Conservation (phyloP, 2,888 invertebrate species). For the Biston stratarius region DNA sequence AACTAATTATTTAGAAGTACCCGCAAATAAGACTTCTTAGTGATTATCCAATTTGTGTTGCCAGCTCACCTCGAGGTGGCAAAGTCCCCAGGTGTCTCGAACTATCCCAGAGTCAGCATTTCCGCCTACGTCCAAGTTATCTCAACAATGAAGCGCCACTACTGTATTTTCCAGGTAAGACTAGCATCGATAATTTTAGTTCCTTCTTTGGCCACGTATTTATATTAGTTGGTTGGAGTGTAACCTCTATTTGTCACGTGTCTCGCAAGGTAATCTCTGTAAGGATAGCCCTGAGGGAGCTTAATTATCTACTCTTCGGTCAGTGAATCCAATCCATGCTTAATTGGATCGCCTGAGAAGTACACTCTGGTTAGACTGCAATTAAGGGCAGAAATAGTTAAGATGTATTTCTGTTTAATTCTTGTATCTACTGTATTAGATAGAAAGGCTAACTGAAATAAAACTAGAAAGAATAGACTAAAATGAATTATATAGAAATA, state of each 20-base stretch:
- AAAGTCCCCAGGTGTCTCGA: background rate
- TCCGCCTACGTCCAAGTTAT: background rate
- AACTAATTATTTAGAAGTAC: constrained; percentile 5
- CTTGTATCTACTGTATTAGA: background rate
- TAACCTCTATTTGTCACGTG: constrained; percentile 27
- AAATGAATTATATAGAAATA: too few species aligned
- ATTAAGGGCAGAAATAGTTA: background rate
- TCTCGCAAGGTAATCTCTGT: constrained; percentile 20
- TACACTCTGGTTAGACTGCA: constrained; percentile 2
- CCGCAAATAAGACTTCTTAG: constrained; percentile 4
- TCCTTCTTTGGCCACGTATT: background rate
- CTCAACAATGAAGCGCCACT: background rate
- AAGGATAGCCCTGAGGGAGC: constrained; percentile 7
- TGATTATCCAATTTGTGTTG: constrained; percentile 15
- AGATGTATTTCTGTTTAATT: background rate
- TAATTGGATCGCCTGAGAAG: constrained; percentile 18
- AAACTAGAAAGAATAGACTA: too few species aligned
- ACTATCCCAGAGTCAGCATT: constrained; percentile 7
- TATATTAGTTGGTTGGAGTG: background rate
- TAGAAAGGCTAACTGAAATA: too few species aligned
- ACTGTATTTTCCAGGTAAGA: background rate
- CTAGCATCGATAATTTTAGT: background rate
- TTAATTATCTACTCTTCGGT: constrained; percentile 27
- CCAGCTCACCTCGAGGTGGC: constrained; percentile 7
- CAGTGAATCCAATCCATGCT: constrained; percentile 25